These are phyloP conservation scores for Brachionus rotundiformis DNA, from an alignment of 1,140 invertebrate species.

Conservation along the genomic window DNA sequence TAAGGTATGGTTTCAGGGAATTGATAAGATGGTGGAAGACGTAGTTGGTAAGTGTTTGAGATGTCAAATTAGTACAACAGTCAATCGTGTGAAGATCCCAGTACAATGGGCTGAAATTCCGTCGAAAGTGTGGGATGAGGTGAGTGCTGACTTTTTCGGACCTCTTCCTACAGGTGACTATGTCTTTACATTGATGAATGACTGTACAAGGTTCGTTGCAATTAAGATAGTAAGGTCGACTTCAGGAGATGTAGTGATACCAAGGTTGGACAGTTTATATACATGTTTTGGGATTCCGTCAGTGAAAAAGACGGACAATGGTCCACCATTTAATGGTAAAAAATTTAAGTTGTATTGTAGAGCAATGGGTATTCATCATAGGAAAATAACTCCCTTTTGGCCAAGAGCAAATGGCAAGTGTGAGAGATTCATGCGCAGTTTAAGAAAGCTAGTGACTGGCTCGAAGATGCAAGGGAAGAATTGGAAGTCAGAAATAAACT, in stretches of 20 bases:
- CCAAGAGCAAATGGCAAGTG: neutral
- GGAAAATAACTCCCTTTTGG: neutral
- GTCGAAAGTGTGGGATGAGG: neutral
- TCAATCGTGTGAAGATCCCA: neutral
- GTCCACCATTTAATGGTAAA: neutral
- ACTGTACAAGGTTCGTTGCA: neutral
- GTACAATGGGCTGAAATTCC: neutral
- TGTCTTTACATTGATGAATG: neutral
- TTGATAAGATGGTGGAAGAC: constrained; percentile 57
- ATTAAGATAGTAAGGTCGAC: neutral
- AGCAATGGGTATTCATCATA: neutral
- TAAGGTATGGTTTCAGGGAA: constrained; percentile 61
- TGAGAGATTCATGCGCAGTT: neutral
- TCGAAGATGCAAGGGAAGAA: neutral
- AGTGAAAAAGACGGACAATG: neutral
- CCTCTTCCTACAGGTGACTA: neutral
- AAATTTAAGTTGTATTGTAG: neutral
- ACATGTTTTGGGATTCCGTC: neutral
- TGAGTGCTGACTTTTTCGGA: neutral
- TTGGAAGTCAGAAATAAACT: neutral
- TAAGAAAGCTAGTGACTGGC: neutral
- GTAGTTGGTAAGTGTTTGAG: constrained; percentile 54
- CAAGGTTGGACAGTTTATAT: neutral
- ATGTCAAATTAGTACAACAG: constrained; percentile 43
- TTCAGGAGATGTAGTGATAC: neutral